Base-by-base conservation (phyloP, 2,888 invertebrate species). In the Drosophila nigritarsus region DNA sequence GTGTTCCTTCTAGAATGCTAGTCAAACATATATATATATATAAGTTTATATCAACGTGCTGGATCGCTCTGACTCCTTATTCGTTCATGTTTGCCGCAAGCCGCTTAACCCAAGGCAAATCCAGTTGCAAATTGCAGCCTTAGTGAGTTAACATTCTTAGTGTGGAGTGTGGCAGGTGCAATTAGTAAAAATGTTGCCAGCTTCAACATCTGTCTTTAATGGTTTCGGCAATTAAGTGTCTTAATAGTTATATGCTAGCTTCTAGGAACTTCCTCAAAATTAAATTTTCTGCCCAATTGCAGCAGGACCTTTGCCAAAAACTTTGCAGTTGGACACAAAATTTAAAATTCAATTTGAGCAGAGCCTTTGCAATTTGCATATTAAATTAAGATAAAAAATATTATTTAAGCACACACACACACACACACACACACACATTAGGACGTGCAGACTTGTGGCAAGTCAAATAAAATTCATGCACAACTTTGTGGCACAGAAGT, bases 281-380 rank as follows among this genome's bases (percentile, higher is more conserved):
- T 82, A 75, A 71, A 84, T 80, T 82, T 85, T 85, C 77, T 79
- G 82, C 82, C 66, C 80, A 84, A 84, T 75, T 87, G 67, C 71
- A 59, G 63, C 65, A 59, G 63, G 63, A 75, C 64, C 63, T 81
- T 67, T 45, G 53, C 49, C 56, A 50, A 50, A 64, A 66, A 67
- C 65, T 67, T 82, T 62, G n/a, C 9, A 50, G 60, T 6, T 54
- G 32, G 20, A 34, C 18, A 42, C 24, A 77, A 75, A 78, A 78
- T 86, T 78, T 68, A 65, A 81, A 81, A 79, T 89, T 84, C 81
- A 84, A 81, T 81, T 87, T 73, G 63, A 40, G 51, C 68, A 61
- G 58, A 70, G 68, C 75, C 71, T 82, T 82, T 73, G 65, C 49
- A 80, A 85, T 89, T 89, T 87, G 89, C 87, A 89, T 86, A 76